Base-by-base conservation (phyloP, 1,140 invertebrate species). In the Caenorhabditis brenneri region DNA sequence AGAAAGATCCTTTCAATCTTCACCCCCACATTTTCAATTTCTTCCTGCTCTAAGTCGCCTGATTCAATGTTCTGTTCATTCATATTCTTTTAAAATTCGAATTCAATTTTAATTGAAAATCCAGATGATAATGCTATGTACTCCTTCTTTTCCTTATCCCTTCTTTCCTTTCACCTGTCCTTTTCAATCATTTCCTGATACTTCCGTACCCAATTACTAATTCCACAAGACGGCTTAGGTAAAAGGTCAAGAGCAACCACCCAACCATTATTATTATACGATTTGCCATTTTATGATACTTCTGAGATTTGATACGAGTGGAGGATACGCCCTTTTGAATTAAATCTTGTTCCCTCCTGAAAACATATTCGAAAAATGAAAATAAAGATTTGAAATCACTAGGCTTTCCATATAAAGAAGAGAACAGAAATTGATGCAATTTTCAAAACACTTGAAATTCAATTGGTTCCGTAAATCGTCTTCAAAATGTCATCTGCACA, bases 401-500 rank as follows among this genome's bases (percentile, higher is more conserved):
- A 42, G 39, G 12, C 5, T 42, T 15, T 15, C 48, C 6, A 5
- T 19, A 27, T 29, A 7, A n/a, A 55, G 10, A 55, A 55, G n/a
- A n/a, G 36, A 42, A 74, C 65, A 74, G 65, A 74, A 74, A 74
- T 74, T 74, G 65, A 74, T 74, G 65, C 65, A 74, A 74, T 74
- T 74, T 74, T 74, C 33, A 74, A 74, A 74, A 74, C 65, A 74
- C 65, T 74, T 74, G 36, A 74, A 74, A 74, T 74, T 74, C 65
- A 74, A 74, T 74, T 74, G 65, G 24, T 33, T n/a, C 36, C 36
- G n/a, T 36, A n/a, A 33, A n/a, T 74, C 65, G n/a, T 74, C 65
- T 42, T 74, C 65, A 74, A 74, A 74, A 74, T 74, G 65, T 74
- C 65, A 74, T 74, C 36, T 46, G 65, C 65, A 74, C 65, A 74